Evolutionary conservation across 2,797 vertebrate genomes (phyloP), one percentile per base, ranked within the genome.

Genomic region (Aldrovandia affinis): DNA sequence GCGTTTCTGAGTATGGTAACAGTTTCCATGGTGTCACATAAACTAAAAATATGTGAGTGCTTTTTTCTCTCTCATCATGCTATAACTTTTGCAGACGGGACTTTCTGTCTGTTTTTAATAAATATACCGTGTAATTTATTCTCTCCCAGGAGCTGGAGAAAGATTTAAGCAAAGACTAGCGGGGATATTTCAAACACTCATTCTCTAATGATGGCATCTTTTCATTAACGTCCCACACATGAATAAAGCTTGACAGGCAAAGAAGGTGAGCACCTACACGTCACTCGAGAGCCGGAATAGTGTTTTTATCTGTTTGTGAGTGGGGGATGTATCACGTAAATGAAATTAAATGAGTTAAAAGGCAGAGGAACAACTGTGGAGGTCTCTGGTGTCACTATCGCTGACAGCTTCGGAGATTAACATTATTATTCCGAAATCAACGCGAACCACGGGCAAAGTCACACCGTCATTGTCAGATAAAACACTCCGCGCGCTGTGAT

Each of bases 201-300:
- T 70, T 70, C 18, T 33, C 15, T 18, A 36, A 18, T 36, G 33
- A 70, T 36, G 3, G 30, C 18, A 36, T 18, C 33, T 70, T 36
- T 70, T 70, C 65, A 70, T 70, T 70, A 70, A 70, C 36, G 30
- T 36, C 65, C 14, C 18, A 70, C 30, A 18, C 65, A 70, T 70
- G 65, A 70, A 36, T 70, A 28, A 36, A 70, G 65, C 33, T 5
- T 70, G 36, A 20, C 30, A 18, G 33, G 12, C 65, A 33, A 70
- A 3, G 33, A 33, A 36, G 4, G 12, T 12, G 5, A 63, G 59
- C 59, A 8, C 59, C 28, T n/a, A 25, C 65, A 33, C 65, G 33
- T 36, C 33, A 8, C 63, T 65, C 12, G 47, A 33, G 14, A 65
- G 12, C 28, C 7, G 15, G 36, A 14, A 15, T 14, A 36, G 15